phyloP scores from a whole-genome alignment of 2,797 vertebrate species.

The Chelonia mydas region DNA sequence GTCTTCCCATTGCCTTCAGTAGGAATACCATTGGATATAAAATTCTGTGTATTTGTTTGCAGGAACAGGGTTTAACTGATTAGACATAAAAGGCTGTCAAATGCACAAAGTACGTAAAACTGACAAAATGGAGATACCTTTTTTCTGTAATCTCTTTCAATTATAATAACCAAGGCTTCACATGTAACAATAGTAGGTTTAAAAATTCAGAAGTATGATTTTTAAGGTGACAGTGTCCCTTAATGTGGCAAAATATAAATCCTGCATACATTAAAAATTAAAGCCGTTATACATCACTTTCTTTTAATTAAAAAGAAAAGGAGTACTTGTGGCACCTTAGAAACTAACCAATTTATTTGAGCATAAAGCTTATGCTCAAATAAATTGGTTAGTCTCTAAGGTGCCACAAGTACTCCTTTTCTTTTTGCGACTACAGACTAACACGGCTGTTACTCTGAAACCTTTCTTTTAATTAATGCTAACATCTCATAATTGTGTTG shows the following conservation, averaged over 20 bases:
- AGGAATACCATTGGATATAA: background rate
- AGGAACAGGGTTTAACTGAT: background rate
- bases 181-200: background rate
- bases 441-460: too few species aligned
- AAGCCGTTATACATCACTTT: constrained; percentile 74
- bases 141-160: background rate
- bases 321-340: too few species aligned
- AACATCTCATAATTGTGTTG: constrained; percentile 71
- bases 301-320: constrained; percentile 70
- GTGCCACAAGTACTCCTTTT: too few species aligned
- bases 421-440: too few species aligned
- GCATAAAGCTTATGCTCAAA: too few species aligned
- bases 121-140: background rate
- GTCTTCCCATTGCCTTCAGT: background rate
- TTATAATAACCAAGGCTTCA: background rate
- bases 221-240: constrained; percentile 62
- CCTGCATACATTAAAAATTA: constrained; percentile 72
- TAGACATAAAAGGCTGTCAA: background rate
- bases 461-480: constrained; percentile 76
- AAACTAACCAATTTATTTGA: too few species aligned
- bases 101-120: background rate
- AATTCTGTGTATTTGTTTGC: background rate
- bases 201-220: background rate
- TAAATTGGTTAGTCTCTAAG: too few species aligned
- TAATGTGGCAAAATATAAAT: constrained; percentile 58